These are phyloP conservation scores for Leucania comma DNA, from an alignment of 2,888 invertebrate genomes.

Conservation along the genomic window DNA sequence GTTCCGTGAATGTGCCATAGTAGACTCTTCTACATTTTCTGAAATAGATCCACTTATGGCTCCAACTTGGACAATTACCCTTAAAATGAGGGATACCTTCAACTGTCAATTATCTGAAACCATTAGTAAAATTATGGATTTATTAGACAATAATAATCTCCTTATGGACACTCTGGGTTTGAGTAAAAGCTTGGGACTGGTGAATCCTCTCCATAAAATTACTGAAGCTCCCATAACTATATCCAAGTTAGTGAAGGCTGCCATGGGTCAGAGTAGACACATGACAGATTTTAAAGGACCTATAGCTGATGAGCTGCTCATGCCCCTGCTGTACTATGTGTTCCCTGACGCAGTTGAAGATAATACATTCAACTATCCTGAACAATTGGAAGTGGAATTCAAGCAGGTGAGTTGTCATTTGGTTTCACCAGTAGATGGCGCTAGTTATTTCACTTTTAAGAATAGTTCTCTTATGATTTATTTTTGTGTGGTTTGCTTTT, in stretches of 20 bases:
- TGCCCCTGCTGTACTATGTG: conserved; percentile 94
- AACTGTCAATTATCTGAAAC: conserved; percentile 95
- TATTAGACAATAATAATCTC: conserved; percentile 90
- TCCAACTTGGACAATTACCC: conserved; percentile 94
- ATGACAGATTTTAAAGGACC: conserved; percentile 93
- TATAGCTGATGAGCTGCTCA: conserved; percentile 94
- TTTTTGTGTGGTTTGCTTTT: conserved; percentile 61
- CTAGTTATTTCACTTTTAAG: conserved; percentile 27
- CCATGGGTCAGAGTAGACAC: conserved; percentile 87
- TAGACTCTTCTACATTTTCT: conserved; percentile 96
- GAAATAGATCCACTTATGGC: conserved; percentile 96
- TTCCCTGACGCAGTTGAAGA: conserved; percentile 96
- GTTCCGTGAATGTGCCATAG: conserved; percentile 95
- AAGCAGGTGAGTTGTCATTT: conserved; percentile 75
- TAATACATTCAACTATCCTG: conserved; percentile 89
- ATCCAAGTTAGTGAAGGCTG: conserved; percentile 90
- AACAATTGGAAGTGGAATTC: conserved; percentile 86
- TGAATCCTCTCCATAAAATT: conserved; percentile 92
- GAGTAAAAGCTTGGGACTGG: conserved; percentile 85
- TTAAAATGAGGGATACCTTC: conserved; percentile 92
- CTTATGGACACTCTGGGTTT: conserved; percentile 87
- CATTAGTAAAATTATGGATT: conserved; percentile 93
- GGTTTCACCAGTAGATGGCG: conserved; percentile 43
- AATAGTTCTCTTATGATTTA: not conserved
- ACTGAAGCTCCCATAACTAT: conserved; percentile 95